Base-by-base conservation (phyloP, 2,888 invertebrate species). In the Drosophila nr. perissopoda region DNA sequence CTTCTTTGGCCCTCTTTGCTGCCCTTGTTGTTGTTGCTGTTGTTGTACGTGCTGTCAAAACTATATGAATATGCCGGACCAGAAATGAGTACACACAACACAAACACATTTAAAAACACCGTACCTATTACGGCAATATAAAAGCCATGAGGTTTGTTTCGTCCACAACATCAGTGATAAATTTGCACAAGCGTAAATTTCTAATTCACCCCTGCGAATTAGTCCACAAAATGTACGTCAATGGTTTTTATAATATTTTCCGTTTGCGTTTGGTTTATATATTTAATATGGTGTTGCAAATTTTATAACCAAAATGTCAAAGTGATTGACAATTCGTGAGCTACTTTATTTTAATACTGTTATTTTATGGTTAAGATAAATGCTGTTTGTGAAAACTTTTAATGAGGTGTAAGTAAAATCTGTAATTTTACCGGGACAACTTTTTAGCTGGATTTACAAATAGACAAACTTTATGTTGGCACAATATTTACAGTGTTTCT, bases 31-130 rank as follows among this genome's bases (percentile, higher is more conserved):
- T 25, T 46, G 56, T 58, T 68, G 53, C 52, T 63, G 61, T 52
- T 70, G 62, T 34, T 67, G 66, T 75, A 81, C 75, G 66, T 77
- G 76, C 74, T 76, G 68, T 76, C 82, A 82, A 80, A 86, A 83
- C 82, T 83, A 76, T 82, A 83, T 83, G 72, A 83, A 83, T 83
- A 83, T 76, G 72, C 80, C 69, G 52, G 46, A 25, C 49, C 56
- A 73, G 60, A 79, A 77, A 73, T 75, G 75, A 71, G 66, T 46
- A 51, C 59, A 57, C 16, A 33, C 18, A 36, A 53, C 46, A 29
- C 27, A 8, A 18, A 31, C 38, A 16, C 40, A 29, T 13, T 31
- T n/a, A 38, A 46, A 36, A 25, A 42, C 33, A 42, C 8, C 34
- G n/a, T 46, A 33, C 40, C 54, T 58, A 58, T 46, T 68, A 38